Evolutionary conservation across 2,888 invertebrate species (phyloP).

Genomic region (Habrosyne pyritoides): DNA sequence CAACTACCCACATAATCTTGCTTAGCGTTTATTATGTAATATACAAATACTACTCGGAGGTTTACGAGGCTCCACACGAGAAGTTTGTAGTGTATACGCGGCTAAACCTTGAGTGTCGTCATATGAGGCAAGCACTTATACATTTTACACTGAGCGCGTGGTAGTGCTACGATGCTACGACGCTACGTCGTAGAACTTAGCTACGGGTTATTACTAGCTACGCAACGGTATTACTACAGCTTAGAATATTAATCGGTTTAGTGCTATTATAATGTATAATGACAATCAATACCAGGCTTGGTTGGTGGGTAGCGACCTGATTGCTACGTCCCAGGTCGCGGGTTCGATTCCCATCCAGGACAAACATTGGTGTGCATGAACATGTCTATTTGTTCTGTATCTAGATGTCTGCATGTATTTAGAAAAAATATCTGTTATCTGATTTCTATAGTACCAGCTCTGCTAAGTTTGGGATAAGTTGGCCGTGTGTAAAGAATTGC

Average conservation of each 20-base stretch:
- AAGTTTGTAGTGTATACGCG: background rate
- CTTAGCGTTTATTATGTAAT: background rate
- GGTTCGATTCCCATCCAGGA: no score
- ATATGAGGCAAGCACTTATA: background rate
- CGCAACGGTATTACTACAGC: background rate
- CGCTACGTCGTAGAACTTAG: background rate
- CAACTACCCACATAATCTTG: background rate
- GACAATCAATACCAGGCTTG: no score
- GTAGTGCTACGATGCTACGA: constrained; percentile 4
- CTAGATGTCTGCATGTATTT: no score
- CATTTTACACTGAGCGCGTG: background rate
- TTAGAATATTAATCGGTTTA: background rate
- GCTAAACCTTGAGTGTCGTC: background rate
- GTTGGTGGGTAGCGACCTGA: no score
- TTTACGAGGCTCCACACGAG: background rate
- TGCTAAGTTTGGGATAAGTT: no score
- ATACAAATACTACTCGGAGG: background rate
- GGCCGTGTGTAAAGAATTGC: no score
- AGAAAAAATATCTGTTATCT: no score
- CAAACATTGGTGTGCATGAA: no score
- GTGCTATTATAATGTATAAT: no score
- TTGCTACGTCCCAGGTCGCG: no score
- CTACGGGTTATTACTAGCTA: background rate
- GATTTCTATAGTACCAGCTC: no score
- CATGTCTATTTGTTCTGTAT: no score